Evolutionary conservation across 1,140 invertebrate species (phyloP).

Genomic region (Cecropterus lyciades): DNA sequence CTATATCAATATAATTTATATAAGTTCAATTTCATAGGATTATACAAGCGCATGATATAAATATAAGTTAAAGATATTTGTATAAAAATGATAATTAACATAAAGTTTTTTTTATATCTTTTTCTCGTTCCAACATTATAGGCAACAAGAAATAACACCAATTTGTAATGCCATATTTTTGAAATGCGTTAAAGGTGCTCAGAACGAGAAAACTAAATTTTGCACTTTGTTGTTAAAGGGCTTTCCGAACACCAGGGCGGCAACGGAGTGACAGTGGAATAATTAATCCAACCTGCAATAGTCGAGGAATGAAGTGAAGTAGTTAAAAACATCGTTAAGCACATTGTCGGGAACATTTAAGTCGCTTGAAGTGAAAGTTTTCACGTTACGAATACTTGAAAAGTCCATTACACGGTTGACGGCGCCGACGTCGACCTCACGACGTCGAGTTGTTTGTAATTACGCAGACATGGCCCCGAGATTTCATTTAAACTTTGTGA

Average conservation of each 20-base stretch:
- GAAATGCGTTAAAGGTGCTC: too few species aligned
- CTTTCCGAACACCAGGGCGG: conserved; percentile 6
- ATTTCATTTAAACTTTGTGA: conserved; percentile 82
- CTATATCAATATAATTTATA: too few species aligned
- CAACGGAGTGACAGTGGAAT: conserved; percentile 48
- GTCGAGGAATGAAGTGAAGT: conserved; percentile 63
- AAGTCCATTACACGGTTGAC: conserved; percentile 81
- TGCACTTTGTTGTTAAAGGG: neutral
- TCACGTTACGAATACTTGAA: conserved; percentile 81
- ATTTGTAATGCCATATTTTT: too few species aligned
- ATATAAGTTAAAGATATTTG: too few species aligned
- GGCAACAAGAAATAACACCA: too few species aligned
- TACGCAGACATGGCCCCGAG: conserved; percentile 73
- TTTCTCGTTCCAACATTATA: too few species aligned
- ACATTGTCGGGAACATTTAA: conserved; percentile 76
- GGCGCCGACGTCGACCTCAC: conserved; percentile 63
- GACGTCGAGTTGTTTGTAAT: conserved; percentile 74
- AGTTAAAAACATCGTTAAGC: conserved; percentile 81
- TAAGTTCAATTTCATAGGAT: too few species aligned
- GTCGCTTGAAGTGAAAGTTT: conserved; percentile 75
- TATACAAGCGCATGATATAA: too few species aligned
- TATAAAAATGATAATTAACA: too few species aligned
- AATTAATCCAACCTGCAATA: conserved; percentile 72
- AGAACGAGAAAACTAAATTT: neutral
- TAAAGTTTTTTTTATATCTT: too few species aligned